phyloP scores from a whole-genome alignment of 1,140 invertebrate genomes.

The Vanessa atalanta region DNA sequence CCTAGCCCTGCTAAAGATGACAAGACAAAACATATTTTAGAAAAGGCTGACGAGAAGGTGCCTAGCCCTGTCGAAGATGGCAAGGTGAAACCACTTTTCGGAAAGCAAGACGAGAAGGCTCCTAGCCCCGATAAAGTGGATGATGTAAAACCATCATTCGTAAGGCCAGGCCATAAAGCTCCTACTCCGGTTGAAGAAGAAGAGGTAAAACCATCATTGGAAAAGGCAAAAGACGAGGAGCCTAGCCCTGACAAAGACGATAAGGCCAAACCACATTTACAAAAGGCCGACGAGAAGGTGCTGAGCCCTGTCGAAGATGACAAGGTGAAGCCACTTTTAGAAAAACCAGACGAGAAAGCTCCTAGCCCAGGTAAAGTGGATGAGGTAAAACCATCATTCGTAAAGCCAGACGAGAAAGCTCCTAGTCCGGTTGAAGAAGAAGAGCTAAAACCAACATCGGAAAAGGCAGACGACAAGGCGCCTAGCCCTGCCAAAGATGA shows the following conservation, averaged over 20 bases:
- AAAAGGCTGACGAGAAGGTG: no score
- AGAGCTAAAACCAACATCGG: background rate
- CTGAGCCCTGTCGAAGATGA: conserved; percentile 22
- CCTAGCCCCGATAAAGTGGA: no score
- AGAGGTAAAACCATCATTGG: no score
- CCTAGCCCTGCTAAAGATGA: no score
- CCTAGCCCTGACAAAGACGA: conserved; percentile 10
- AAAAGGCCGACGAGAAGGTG: conserved; percentile 2
- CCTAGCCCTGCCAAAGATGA: background rate
- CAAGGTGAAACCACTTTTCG: no score
- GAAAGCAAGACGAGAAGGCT: no score
- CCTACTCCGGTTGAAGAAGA: no score
- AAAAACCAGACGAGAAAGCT: background rate
- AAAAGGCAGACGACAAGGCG: background rate
- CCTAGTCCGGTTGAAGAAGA: background rate
- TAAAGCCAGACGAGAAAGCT: no score
- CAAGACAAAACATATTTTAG: background rate
- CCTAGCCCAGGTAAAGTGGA: no score
- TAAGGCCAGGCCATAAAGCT: no score
- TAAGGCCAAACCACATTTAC: background rate
- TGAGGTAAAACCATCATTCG: no score
- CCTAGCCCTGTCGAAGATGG: background rate
- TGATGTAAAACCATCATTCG: no score
- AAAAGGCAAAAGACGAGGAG: background rate
- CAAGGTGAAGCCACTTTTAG: background rate